Conservation (phyloP, 2,797 vertebrate genomes). For the Argentina silus region DNA sequence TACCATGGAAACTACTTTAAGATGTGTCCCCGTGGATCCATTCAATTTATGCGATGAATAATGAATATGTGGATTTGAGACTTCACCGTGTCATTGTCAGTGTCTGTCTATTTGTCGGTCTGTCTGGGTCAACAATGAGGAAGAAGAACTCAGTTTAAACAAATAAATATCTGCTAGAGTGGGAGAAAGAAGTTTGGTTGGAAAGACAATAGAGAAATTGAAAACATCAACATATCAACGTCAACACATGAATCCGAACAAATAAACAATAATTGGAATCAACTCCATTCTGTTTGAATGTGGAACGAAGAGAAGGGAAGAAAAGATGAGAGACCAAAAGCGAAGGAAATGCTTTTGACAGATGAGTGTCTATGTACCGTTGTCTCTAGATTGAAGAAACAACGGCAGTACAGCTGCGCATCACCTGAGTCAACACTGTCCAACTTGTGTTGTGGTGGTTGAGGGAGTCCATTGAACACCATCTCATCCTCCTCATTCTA, state of each 20-base stretch:
- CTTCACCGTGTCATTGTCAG: slow-evolving; percentile 6
- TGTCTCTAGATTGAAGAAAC: background rate
- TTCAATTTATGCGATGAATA: slow-evolving; percentile 45
- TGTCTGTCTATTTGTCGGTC: slow-evolving; percentile 12
- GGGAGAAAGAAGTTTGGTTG: background rate
- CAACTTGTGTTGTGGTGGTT: background rate
- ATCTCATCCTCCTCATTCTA: background rate
- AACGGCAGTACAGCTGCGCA: background rate
- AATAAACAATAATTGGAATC: background rate
- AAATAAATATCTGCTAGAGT: background rate
- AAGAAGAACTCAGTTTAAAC: background rate
- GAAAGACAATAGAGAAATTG: background rate
- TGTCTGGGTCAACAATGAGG: slow-evolving; percentile 42
- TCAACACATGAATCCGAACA: background rate
- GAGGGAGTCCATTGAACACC: background rate
- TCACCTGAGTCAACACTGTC: background rate
- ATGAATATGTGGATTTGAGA: slow-evolving; percentile 35
- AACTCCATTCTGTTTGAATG: background rate
- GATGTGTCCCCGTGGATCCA: slow-evolving; percentile 46
- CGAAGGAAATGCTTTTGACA: background rate
- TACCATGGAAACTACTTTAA: slow-evolving; percentile 78
- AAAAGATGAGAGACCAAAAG: background rate
- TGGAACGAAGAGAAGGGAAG: background rate
- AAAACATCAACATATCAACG: background rate
- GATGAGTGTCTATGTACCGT: background rate